These are phyloP conservation scores for Drosophila punjabiensis DNA, from an alignment of 1,140 invertebrate genomes.

Conservation along the genomic window DNA sequence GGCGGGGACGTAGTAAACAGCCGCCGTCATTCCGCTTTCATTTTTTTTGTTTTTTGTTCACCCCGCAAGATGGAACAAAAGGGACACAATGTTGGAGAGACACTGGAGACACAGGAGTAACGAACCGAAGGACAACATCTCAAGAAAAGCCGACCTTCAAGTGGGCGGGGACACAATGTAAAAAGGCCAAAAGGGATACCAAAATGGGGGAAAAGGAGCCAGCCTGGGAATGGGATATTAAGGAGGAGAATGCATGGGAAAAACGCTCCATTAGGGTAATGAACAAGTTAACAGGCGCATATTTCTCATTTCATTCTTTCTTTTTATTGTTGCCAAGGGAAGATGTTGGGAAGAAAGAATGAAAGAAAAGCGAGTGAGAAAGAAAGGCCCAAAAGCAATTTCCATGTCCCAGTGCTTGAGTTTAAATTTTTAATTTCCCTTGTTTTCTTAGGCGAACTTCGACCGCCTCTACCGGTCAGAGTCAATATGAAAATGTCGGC, in stretches of 20 bases:
- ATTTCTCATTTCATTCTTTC: conserved; percentile 68
- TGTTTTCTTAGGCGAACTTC: conserved; percentile 42
- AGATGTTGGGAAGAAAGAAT: background rate
- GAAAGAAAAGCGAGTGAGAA: background rate
- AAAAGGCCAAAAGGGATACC: conserved; percentile 47
- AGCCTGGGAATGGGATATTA: conserved; percentile 24
- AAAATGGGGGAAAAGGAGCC: conserved; percentile 15
- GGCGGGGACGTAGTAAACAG: conserved; percentile 34
- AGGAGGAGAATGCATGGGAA: conserved; percentile 53
- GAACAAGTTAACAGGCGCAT: conserved; percentile 83
- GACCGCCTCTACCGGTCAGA: conserved; percentile 13
- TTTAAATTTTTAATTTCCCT: conserved; percentile 77
- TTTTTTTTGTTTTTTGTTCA: conserved; percentile 1
- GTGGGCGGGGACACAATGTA: conserved; percentile 10
- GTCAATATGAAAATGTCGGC: conserved; percentile 63
- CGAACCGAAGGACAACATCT: conserved; percentile 44
- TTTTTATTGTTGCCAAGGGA: conserved; percentile 59
- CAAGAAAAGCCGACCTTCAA: conserved; percentile 22
- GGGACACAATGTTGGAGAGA: conserved; percentile 23
- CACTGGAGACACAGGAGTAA: conserved; percentile 22
- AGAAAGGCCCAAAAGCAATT: conserved; percentile 28
- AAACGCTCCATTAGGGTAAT: conserved; percentile 82
- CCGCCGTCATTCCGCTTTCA: conserved; percentile 23
- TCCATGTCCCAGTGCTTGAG: conserved; percentile 47
- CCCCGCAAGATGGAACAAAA: conserved; percentile 1